These are phyloP conservation scores for Aplidium turbinatum DNA, from an alignment of 23 tunicate species.

Conservation along the genomic window DNA sequence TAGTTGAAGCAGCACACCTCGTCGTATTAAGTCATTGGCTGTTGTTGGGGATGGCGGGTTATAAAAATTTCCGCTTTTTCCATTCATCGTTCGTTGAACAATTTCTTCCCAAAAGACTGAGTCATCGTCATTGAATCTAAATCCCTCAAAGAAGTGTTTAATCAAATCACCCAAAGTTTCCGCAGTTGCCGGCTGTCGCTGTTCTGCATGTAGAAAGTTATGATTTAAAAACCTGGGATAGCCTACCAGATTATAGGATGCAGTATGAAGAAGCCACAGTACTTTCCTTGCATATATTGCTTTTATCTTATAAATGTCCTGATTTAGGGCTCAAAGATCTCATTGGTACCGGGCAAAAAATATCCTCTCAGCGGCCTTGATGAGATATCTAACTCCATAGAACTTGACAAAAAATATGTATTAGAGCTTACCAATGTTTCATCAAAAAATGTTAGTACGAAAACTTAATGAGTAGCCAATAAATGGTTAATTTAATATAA, in stretches of 20 bases:
- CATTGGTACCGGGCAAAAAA: too few relatives aligned
- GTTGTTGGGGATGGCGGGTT: background rate
- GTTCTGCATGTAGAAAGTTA: slow-evolving; percentile 6
- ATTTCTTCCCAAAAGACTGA: slow-evolving; percentile 11
- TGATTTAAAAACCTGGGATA: background rate
- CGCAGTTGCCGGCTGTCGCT: background rate
- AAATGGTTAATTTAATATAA: too few relatives aligned
- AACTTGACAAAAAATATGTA: too few relatives aligned
- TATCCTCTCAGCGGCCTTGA: too few relatives aligned
- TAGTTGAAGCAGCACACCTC: background rate
- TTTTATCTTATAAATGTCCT: too few relatives aligned
- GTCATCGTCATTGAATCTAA: background rate
- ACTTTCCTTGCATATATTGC: too few relatives aligned
- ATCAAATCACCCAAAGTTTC: slow-evolving; percentile 24
- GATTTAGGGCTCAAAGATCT: too few relatives aligned
- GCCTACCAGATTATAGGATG: background rate
- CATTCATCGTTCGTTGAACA: slow-evolving; percentile 22
- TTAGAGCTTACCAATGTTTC: too few relatives aligned
- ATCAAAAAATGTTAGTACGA: too few relatives aligned
- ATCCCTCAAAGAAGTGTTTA: background rate
- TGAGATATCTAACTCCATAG: too few relatives aligned
- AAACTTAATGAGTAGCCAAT: too few relatives aligned
- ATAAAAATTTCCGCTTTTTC: slow-evolving; percentile 20
- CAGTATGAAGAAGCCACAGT: too few relatives aligned
- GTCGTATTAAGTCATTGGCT: background rate